A percentile compares a stretch with the other conserved stretches of the same genome.
Evolutionary conservation across 1,140 invertebrate genomes (phyloP).

Genomic region (Pseudomyrmex gracilis): DNA sequence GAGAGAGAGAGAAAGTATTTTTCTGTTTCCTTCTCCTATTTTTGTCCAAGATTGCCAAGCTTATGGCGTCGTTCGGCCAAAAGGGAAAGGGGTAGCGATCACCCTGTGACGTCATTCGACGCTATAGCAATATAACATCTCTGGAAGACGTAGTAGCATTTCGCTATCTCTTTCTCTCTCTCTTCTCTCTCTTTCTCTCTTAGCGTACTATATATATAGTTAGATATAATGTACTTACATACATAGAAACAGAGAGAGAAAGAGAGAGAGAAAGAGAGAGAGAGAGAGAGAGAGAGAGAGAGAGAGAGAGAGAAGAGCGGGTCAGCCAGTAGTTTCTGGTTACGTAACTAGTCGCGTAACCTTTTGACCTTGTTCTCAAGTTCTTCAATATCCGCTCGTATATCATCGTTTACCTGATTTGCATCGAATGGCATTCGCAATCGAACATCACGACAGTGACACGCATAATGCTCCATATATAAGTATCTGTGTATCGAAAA

Average conservation of each 20-base stretch:
- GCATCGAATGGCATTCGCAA: constrained; percentile 1
- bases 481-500: no score
- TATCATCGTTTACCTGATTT: constrained; percentile 36
- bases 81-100: not conserved
- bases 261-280: no score
- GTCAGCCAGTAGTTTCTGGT: constrained; percentile 44
- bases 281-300: no score
- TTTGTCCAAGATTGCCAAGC: constrained; percentile 18
- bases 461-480: no score
- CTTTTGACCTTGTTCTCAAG: constrained; percentile 64
- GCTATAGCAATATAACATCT: constrained; percentile 28
- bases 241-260: not conserved
- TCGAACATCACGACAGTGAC: not conserved
- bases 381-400: constrained; percentile 23
- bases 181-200: not conserved
- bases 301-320: not conserved
- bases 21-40: not conserved
- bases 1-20: not conserved
- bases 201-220: not conserved
- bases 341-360: constrained; percentile 62
- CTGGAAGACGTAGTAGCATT: constrained; percentile 18
- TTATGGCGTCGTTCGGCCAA: not conserved
- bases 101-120: constrained; percentile 28
- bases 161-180: not conserved
- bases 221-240: not conserved